phyloP scores from a whole-genome alignment of 1,140 invertebrate species.

The Ips typographus region DNA sequence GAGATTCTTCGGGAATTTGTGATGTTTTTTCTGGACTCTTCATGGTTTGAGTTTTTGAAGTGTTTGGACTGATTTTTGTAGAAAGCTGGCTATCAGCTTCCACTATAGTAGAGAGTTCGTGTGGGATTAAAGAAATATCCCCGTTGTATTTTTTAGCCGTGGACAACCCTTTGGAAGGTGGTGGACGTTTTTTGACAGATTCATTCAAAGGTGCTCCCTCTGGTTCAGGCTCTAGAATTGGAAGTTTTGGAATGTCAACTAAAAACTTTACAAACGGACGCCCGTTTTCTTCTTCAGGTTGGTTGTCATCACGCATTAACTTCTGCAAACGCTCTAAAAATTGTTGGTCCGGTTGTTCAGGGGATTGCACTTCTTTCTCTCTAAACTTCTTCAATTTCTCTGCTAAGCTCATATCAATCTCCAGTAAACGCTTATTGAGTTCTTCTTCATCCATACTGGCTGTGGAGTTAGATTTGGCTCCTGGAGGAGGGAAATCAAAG shows the following conservation, averaged over 20 bases:
- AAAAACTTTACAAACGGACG: conserved; percentile 37
- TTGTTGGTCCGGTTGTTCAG: conserved; percentile 17
- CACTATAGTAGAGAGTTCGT: conserved; percentile 67
- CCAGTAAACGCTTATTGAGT: conserved; percentile 37
- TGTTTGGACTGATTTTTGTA: conserved; percentile 36
- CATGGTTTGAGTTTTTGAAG: conserved; percentile 15
- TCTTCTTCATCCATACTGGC: conserved; percentile 39
- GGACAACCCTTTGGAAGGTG: conserved; percentile 42
- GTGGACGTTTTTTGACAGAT: conserved; percentile 33
- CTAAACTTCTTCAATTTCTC: conserved; percentile 39
- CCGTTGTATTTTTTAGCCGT: conserved; percentile 45
- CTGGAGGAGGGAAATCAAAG: conserved; percentile 41
- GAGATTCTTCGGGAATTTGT: conserved; percentile 1
- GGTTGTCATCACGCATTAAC: conserved; percentile 16
- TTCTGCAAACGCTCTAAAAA: conserved; percentile 26
- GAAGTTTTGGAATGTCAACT: conserved; percentile 46
- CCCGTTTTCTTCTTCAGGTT: not conserved
- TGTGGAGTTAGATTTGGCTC: conserved; percentile 22
- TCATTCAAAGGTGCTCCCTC: not conserved
- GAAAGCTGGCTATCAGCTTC: conserved; percentile 54
- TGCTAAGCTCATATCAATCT: conserved; percentile 43
- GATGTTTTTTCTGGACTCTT: not conserved
- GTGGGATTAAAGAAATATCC: conserved; percentile 54
- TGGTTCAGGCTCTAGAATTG: conserved; percentile 39
- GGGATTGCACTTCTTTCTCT: not conserved